Conservation (phyloP, 1,140 invertebrate genomes). For the Hyposmocoma kahamanoa region DNA sequence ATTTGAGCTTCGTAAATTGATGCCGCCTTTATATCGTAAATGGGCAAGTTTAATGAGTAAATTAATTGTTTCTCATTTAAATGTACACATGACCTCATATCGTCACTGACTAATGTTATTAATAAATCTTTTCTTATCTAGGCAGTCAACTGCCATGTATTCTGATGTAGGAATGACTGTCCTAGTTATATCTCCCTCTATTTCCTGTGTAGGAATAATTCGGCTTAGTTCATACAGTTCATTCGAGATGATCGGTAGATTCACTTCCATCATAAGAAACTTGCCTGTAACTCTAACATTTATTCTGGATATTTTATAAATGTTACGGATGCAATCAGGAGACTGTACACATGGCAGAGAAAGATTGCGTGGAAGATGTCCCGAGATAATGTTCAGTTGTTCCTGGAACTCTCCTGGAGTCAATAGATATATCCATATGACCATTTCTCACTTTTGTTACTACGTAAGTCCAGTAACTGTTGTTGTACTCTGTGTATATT, state of each 20-base stretch:
- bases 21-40: neutral
- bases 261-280: neutral
- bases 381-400: neutral
- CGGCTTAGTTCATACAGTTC: neutral
- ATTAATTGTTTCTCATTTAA: neutral
- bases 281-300: neutral
- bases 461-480: neutral
- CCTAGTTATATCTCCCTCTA: neutral
- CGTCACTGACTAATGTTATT: neutral
- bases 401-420: neutral
- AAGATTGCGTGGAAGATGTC: neutral
- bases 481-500: neutral
- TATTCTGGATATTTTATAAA: neutral
- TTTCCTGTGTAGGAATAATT: neutral
- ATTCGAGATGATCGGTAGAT: neutral
- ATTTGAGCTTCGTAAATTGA: neutral
- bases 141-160: neutral
- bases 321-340: neutral
- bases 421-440: neutral
- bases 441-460: neutral
- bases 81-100: neutral
- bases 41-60: neutral
- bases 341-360: neutral
- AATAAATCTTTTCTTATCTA: neutral
- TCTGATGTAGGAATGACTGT: neutral